Evolutionary conservation across 2,888 invertebrate species (phyloP).

Genomic region (Danaus chrysippus): DNA sequence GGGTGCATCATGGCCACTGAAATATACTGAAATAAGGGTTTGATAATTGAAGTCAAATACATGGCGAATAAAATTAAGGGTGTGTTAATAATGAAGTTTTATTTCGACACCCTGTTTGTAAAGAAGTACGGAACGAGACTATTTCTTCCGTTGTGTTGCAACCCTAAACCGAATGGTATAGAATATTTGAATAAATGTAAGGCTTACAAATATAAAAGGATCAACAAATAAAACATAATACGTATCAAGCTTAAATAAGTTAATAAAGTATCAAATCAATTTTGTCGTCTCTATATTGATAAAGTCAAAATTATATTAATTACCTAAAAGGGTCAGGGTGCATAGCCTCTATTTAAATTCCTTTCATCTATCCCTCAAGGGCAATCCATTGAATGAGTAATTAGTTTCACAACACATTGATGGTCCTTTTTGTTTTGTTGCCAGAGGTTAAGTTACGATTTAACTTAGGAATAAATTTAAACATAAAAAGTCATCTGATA

Average conservation of each 20-base stretch:
- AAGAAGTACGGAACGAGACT: background rate
- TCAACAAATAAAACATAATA: background rate
- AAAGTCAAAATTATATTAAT: conserved; percentile 20
- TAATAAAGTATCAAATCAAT: conserved; percentile 8
- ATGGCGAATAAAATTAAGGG: conserved; percentile 24
- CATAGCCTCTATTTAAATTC: conserved; percentile 28
- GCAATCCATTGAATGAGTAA: conserved; percentile 21
- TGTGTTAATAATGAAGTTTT: conserved; percentile 20
- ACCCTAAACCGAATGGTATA: conserved; percentile 1
- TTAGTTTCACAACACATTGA: conserved; percentile 20
- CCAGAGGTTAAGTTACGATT: conserved; percentile 6
- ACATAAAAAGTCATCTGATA: too few relatives aligned
- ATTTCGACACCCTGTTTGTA: background rate
- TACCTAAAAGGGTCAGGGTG: conserved; percentile 30
- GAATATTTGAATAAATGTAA: background rate
- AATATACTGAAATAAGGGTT: conserved; percentile 34
- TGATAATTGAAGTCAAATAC: conserved; percentile 29
- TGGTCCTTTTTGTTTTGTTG: conserved; percentile 7
- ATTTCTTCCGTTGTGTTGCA: background rate
- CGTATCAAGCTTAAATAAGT: conserved; percentile 1
- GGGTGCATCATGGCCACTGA: conserved; percentile 52
- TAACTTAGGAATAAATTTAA: background rate
- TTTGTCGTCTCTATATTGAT: background rate
- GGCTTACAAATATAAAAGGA: background rate
- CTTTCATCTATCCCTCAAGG: conserved; percentile 26